phyloP scores from a whole-genome alignment of 37 sponge, comb jelly and placozoan genomes.

The Halichondria panicea region DNA sequence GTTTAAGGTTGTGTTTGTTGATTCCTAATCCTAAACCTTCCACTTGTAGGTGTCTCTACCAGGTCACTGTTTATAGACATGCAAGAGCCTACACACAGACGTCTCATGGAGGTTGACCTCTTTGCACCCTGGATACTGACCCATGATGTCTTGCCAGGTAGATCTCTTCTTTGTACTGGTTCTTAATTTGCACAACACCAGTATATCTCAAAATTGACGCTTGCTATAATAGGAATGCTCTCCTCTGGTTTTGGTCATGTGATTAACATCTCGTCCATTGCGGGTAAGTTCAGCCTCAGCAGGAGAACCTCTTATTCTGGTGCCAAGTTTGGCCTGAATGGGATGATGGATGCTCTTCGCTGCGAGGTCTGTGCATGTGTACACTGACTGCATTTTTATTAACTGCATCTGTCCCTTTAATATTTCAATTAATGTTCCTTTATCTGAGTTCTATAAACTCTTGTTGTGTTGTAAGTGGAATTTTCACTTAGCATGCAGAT shows the following conservation, averaged over 20 bases:
- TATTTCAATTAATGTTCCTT: too few species aligned
- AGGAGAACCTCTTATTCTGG: slow-evolving; percentile 36
- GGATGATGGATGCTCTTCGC: slow-evolving; percentile 43
- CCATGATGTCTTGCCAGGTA: slow-evolving; percentile 49
- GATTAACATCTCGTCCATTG: slow-evolving; percentile 61
- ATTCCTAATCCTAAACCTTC: too few species aligned
- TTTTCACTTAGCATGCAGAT: too few species aligned
- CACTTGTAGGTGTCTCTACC: slow-evolving; percentile 45
- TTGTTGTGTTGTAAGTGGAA: background rate
- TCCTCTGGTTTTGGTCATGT: slow-evolving; percentile 56
- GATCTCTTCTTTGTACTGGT: too few species aligned
- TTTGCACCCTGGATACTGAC: slow-evolving; percentile 52
- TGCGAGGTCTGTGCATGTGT: slow-evolving; percentile 59
- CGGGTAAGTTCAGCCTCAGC: slow-evolving; percentile 35
- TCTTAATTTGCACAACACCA: too few species aligned
- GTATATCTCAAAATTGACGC: too few species aligned
- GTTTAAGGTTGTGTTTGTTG: too few species aligned
- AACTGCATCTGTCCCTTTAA: background rate
- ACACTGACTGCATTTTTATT: too few species aligned
- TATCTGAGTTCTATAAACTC: too few species aligned
- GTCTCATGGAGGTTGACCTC: slow-evolving; percentile 56
- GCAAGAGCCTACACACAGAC: slow-evolving; percentile 5
- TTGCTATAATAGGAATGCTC: slow-evolving; percentile 30
- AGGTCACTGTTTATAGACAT: slow-evolving; percentile 19
- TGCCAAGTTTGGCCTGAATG: slow-evolving; percentile 65